Evolutionary conservation across 2,113 vertebrate genomes (phyloP), one percentile per base, ranked within the genome.

Genomic region (Anhinga rufa): DNA sequence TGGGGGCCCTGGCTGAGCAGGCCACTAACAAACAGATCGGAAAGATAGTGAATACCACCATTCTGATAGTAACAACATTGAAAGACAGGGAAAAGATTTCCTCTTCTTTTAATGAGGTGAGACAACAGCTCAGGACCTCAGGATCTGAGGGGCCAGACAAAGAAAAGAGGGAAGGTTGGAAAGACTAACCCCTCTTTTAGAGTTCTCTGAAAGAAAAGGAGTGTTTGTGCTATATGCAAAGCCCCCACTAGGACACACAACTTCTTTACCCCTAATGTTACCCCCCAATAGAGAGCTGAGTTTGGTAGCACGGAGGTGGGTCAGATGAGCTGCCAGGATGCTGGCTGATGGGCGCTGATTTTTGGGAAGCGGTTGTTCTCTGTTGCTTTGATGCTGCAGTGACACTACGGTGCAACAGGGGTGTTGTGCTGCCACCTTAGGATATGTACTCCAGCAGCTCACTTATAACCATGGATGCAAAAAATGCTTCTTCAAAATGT

Each of bases 21-120:
- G 24, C 46, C 84, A 69, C 61, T 81, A 51, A 80, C 91, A 92
- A 88, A 82, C 25, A 93, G 86, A 97, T 97, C 31, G n/a, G 51
- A 84, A 92, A 97, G 95, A 94, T 75, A 97, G 20, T 5, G 69
- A 88, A 68, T 57, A 22, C 38, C 92, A 74, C 78, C 32, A 36
- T 68, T 88, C 79, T 93, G 93, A 88, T 17, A 77, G 57, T 4
- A 72, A 44, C 60, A 89, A 32, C 34, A 18, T 3, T 49, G 69
- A 54, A 84, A 88, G 49, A 52, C 90, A 61, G 14, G 25, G 55
- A 72, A 80, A 82, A 92, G 12, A 42, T 70, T 92, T 83, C 15
- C 4, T 86, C 42, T 26, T 62, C 68, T 82, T 87, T 82, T 61
- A 34, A 55, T 62, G 79, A 66, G 40, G 32, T 86, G n/a, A 93